Conservation (phyloP, 2,113 vertebrate genomes). For the Stegostoma tigrinum region DNA sequence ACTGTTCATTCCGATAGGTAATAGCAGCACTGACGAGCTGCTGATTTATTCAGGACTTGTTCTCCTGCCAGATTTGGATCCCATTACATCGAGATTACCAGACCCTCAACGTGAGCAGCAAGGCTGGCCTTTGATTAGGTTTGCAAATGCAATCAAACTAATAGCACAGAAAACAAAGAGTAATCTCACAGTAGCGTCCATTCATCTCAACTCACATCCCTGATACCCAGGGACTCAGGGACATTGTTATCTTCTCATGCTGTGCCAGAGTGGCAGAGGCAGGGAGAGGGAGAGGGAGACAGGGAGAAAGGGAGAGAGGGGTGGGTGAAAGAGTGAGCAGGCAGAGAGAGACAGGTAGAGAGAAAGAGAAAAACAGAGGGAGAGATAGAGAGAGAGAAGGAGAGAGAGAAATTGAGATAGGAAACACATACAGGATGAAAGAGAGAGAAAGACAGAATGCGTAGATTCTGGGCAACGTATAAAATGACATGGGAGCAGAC, state of each 20-base stretch:
- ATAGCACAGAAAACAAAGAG: neutral
- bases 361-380: neutral
- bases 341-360: neutral
- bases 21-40: conserved; percentile 69
- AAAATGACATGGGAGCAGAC: no score
- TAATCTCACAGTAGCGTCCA: neutral
- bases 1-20: conserved; percentile 73
- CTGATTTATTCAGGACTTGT: conserved; percentile 63
- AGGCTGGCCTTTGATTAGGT: conserved; percentile 41
- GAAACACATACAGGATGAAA: neutral
- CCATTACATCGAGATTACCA: conserved; percentile 69
- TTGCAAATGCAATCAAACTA: conserved; percentile 5
- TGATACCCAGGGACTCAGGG: neutral
- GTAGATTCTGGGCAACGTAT: no score
- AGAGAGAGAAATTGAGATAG: neutral
- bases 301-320: neutral
- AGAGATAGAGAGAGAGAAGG: neutral
- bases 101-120: conserved; percentile 58
- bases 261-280: neutral
- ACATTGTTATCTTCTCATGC: no score
- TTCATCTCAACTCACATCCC: neutral
- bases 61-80: conserved; percentile 61
- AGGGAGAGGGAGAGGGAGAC: neutral
- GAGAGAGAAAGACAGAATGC: neutral
- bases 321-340: no score